These are phyloP conservation scores for Cinclus cinclus DNA, from an alignment of 2,113 vertebrate genomes.

Conservation along the genomic window DNA sequence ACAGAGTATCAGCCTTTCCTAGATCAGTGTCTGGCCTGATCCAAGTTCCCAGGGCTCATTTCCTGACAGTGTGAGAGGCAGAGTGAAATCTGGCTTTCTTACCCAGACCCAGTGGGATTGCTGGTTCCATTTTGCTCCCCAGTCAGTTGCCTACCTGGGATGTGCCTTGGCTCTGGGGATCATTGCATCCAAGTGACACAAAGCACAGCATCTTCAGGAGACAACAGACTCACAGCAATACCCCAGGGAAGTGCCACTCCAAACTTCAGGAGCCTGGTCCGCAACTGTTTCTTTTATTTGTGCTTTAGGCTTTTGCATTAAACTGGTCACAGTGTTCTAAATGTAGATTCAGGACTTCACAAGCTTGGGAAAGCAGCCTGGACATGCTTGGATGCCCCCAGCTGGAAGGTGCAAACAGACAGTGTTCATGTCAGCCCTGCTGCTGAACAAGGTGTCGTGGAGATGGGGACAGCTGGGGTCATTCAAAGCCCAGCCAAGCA, in stretches of 20 bases:
- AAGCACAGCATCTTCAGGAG: not conserved
- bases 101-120: not conserved
- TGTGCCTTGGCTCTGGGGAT: fast-evolving
- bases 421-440: not conserved
- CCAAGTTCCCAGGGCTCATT: not conserved
- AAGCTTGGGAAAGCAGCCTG: not conserved
- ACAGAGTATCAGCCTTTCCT: not conserved
- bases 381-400: not conserved
- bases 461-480: not conserved
- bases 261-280: not conserved
- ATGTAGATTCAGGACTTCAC: not conserved
- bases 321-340: not conserved
- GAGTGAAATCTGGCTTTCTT: not conserved
- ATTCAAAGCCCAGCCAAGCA: not conserved
- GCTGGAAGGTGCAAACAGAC: not conserved
- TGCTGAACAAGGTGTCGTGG: not conserved
- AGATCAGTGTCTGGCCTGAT: not conserved
- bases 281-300: not conserved
- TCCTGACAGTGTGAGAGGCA: not conserved
- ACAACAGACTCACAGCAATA: not conserved
- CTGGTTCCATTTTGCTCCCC: not conserved
- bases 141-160: not conserved
- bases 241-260: not conserved
- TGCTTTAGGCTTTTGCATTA: not conserved
- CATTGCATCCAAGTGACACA: not conserved